Evolutionary conservation across 2,113 vertebrate species (phyloP).

Genomic region (Tetraodon nigroviridis): DNA sequence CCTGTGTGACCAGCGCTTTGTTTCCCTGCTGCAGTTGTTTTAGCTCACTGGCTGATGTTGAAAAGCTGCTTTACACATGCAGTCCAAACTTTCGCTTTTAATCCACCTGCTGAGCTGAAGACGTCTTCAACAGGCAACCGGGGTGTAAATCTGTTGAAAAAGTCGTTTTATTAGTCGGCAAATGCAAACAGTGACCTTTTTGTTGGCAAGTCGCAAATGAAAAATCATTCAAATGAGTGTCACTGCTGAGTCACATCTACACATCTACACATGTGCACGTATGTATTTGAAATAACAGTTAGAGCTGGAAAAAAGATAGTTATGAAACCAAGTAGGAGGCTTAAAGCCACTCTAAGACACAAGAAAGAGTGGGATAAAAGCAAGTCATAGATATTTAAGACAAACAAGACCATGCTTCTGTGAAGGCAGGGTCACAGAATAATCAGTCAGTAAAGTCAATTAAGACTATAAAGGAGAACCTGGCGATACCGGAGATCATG

Average conservation of each 20-base stretch:
- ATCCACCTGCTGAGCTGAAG: no score
- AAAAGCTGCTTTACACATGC: conserved; percentile 9
- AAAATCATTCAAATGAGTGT: conserved; percentile 6
- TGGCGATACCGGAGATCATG: no score
- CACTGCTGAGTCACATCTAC: neutral
- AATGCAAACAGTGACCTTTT: conserved; percentile 7
- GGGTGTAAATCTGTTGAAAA: no score
- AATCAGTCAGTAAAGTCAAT: no score
- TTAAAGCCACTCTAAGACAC: conserved; percentile 47
- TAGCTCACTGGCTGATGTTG: conserved; percentile 11
- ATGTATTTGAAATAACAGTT: conserved; percentile 50
- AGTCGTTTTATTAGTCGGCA: neutral
- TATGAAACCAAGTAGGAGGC: conserved; percentile 54
- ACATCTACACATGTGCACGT: conserved; percentile 16
- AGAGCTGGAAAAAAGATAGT: conserved; percentile 57
- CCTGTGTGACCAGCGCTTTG: conserved; percentile 4
- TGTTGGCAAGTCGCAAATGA: conserved; percentile 15
- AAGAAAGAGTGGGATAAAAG: conserved; percentile 22
- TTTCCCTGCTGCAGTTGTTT: conserved; percentile 3
- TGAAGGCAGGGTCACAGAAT: neutral
- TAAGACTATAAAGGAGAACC: no score
- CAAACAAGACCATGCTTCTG: neutral
- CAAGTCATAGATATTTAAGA: conserved; percentile 17
- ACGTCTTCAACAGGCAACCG: no score
- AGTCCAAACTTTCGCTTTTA: neutral